Evolutionary conservation across 2,888 invertebrate genomes (phyloP).

Genomic region (Tridacna gigas): DNA sequence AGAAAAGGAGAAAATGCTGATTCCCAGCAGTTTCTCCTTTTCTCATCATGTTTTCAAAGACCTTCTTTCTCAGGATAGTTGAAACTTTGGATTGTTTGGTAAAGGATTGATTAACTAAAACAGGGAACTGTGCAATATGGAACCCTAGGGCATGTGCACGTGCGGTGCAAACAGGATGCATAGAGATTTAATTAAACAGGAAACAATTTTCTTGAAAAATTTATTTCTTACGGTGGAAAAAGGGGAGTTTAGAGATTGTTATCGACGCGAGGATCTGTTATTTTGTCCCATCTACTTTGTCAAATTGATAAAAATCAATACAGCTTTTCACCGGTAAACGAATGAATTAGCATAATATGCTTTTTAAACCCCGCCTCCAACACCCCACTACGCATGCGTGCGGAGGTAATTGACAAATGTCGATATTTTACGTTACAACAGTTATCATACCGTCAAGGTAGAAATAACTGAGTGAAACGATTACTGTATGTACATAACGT

Average conservation of each 20-base stretch:
- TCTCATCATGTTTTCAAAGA: no score
- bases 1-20: no score
- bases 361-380: not conserved
- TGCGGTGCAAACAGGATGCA: no score
- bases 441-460: slow-evolving; percentile 22
- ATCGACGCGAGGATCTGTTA: slow-evolving; percentile 28
- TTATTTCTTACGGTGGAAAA: not conserved
- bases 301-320: slow-evolving; percentile 31
- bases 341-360: slow-evolving; percentile 25
- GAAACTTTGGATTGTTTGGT: no score
- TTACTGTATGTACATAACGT: slow-evolving; percentile 15
- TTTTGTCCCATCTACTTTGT: slow-evolving; percentile 28
- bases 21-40: no score
- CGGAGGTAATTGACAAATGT: slow-evolving; percentile 19
- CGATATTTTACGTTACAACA: slow-evolving; percentile 3
- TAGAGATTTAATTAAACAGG: slow-evolving; percentile 2
- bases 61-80: no score
- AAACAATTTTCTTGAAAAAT: slow-evolving; percentile 1
- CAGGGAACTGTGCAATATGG: no score
- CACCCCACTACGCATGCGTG: slow-evolving; percentile 11
- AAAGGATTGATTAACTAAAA: no score
- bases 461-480: slow-evolving; percentile 6
- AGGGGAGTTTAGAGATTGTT: slow-evolving; percentile 2
- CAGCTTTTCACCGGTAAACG: slow-evolving; percentile 29
- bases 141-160: no score